A percentile compares a stretch with the other conserved stretches of the same genome.
phyloP scores from a whole-genome alignment of 1,140 invertebrate genomes.

The Scaptomyza montana region DNA sequence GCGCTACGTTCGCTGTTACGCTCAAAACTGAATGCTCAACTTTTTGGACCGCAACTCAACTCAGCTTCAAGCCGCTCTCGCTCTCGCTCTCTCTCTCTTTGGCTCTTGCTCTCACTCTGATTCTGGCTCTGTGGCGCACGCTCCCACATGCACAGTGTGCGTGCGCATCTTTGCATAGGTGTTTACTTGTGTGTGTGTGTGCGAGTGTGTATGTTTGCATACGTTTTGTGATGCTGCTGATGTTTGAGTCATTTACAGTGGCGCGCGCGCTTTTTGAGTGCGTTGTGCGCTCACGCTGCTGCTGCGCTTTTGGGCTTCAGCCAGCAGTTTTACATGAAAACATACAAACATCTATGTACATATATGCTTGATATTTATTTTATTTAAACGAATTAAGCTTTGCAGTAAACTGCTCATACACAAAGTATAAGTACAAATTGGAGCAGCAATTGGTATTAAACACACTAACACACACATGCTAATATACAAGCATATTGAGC shows the following conservation, averaged over 20 bases:
- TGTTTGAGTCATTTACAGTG: constrained; percentile 1
- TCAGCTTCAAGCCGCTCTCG: constrained; percentile 32
- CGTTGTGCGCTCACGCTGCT: background rate
- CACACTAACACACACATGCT: constrained; percentile 10
- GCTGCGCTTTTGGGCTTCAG: background rate
- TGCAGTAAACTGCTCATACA: constrained; percentile 61
- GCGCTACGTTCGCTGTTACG: constrained; percentile 26
- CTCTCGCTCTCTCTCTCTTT: constrained; percentile 5
- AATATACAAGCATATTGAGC: constrained; percentile 3
- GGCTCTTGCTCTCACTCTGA: constrained; percentile 2
- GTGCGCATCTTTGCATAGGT: constrained; percentile 13
- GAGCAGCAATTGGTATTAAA: constrained; percentile 58
- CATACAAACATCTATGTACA: background rate
- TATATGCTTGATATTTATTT: constrained; percentile 15
- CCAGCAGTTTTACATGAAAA: background rate
- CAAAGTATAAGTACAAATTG: constrained; percentile 53
- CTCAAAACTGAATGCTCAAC: constrained; percentile 34
- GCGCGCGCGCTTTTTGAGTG: constrained; percentile 27
- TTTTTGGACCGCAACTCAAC: constrained; percentile 11
- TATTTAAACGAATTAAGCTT: constrained; percentile 62
- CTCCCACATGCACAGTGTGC: constrained; percentile 2
- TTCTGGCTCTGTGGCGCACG: background rate
- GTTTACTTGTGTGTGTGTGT: background rate
- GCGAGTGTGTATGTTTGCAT: background rate
- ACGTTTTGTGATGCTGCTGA: constrained; percentile 1